Percentiles rank a stretch among this genome's conserved stretches.
These are phyloP conservation scores for Crenichthys baileyi DNA, from an alignment of 2,797 vertebrate genomes.

Conservation along the genomic window DNA sequence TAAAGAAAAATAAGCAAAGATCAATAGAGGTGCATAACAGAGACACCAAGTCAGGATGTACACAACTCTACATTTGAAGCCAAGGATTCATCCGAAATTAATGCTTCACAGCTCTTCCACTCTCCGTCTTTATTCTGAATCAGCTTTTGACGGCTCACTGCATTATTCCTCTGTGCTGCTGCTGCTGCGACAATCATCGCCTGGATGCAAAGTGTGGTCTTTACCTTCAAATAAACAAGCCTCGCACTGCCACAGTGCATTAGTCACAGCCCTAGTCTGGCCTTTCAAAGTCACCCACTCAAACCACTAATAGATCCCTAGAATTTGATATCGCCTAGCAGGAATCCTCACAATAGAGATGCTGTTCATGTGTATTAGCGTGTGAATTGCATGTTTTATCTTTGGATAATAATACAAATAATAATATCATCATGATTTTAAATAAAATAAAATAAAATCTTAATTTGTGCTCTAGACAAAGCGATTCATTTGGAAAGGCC, in stretches of 20 bases:
- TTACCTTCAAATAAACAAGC: constrained; percentile 64
- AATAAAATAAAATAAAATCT: constrained; percentile 9
- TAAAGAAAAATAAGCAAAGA: constrained; percentile 11
- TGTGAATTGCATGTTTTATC: background rate
- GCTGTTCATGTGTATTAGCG: constrained; percentile 8
- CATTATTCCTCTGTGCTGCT: constrained; percentile 28
- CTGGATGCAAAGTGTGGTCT: constrained; percentile 62
- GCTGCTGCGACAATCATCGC: constrained; percentile 35
- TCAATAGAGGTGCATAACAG: constrained; percentile 14
- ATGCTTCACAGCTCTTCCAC: constrained; percentile 4
- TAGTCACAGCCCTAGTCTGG: constrained; percentile 70
- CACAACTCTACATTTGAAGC: background rate
- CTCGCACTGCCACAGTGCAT: constrained; percentile 64
- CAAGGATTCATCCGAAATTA: constrained; percentile 4
- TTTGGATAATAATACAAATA: constrained; percentile 20
- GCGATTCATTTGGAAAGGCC: constrained; percentile 50
- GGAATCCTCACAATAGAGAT: constrained; percentile 41
- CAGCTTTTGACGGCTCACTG: constrained; percentile 20
- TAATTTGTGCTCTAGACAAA: constrained; percentile 26
- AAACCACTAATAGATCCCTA: constrained; percentile 65
- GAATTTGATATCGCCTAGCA: constrained; percentile 63
- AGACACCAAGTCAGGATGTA: constrained; percentile 34
- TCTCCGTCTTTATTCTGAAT: constrained; percentile 5
- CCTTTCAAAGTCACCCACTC: constrained; percentile 74
- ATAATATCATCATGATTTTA: constrained; percentile 23